Base-by-base conservation (phyloP, 37 sponge, comb jelly and placozoan species). In the Dysidea cf. avara region DNA sequence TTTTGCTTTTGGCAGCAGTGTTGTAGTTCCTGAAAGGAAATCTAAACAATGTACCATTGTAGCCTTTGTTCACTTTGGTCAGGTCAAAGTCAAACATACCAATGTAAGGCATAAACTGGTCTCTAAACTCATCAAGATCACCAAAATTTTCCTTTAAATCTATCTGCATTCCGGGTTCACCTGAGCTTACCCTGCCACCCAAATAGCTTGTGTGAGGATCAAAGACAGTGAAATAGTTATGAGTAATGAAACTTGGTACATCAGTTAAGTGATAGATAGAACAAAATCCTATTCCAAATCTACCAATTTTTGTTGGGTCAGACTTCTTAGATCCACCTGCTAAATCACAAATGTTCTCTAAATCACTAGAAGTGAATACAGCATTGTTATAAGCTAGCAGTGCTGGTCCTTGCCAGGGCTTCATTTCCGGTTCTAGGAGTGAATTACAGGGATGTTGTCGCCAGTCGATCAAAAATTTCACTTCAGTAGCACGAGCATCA, bases 361-460 rank as follows among this genome's bases (percentile, higher is more conserved):
- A 92, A 68, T 92, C 92, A 16, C 48, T 52, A 33, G 86, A 80
- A 35, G 77, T 66, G 69, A 92, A 92, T 29, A 40, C 64, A 56
- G 80, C 71, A 64, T 87, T 48, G 31, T 92, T 92, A 58, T 83
- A 87, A 17, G 77, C 87, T 53, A 66, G 34, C 30, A 92, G 52
- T 26, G 93, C 88, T 68, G 93, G 93, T 13, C 93, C 93, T 60
- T 92, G 93, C 86, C 93, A 92, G 22, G 74, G 62, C 32, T 59
- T 76, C 70, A 92, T 69, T 18, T 83, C 88, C 2, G 66, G 54
- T 7, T 69, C 29, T 28, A 92, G 24, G 2, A 92, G 58, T 16
- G 69, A 67, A 28, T n/a, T 38, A 46, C 29, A 51, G 1, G 84
- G 65, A 50, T 86, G 76, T 18, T 76, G 54, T 52, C 85, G 60